These are phyloP conservation scores for Ophioninae sp. DNA, from an alignment of 2,888 invertebrate genomes.

Conservation along the genomic window DNA sequence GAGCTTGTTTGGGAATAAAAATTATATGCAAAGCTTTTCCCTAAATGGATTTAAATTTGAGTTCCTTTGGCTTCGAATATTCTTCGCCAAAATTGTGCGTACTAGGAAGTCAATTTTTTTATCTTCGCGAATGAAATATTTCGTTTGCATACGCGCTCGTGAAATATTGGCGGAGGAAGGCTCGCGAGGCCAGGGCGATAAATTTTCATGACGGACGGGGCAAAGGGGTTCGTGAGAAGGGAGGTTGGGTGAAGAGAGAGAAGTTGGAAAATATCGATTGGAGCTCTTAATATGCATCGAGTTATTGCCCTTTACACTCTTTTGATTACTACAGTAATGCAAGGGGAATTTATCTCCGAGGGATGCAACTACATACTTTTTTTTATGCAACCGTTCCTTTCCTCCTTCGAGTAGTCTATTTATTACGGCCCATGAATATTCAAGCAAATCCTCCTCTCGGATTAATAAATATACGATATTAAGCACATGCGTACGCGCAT, in stretches of 20 bases:
- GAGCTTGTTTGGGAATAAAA: background rate
- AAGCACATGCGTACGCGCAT: background rate
- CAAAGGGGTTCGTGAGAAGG: constrained; percentile 5
- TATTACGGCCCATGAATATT: constrained; percentile 44
- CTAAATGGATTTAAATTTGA: background rate
- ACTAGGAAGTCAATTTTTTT: background rate
- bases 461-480: constrained; percentile 1
- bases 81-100: background rate
- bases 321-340: constrained; percentile 13
- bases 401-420: constrained; percentile 18
- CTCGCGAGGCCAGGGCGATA: constrained; percentile 13
- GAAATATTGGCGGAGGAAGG: background rate
- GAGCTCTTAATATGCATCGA: constrained; percentile 38
- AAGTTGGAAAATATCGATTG: constrained; percentile 28
- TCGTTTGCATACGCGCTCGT: background rate
- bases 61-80: background rate
- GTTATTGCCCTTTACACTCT: constrained; percentile 37
- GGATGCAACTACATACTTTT: background rate
- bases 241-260: background rate
- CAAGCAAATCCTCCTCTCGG: background rate
- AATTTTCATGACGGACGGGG: constrained; percentile 48
- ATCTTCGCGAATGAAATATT: background rate
- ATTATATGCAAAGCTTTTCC: background rate
- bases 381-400: background rate
- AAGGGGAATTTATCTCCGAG: constrained; percentile 31